phyloP scores from a whole-genome alignment of 1,140 invertebrate species.

The Drosophila parvula region DNA sequence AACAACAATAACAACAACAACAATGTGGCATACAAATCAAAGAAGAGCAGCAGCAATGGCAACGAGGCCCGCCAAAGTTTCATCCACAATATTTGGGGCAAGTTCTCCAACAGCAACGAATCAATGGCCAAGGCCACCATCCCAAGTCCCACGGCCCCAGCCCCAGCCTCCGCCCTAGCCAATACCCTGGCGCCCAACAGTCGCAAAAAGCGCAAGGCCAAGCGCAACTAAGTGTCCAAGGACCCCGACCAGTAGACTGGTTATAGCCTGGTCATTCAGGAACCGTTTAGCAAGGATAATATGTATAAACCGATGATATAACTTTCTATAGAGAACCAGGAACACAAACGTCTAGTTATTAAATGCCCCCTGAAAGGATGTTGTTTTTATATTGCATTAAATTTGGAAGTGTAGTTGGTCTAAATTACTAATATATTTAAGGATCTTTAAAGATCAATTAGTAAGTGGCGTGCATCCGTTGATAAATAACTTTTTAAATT shows the following conservation, averaged over 20 bases:
- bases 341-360: slow-evolving; percentile 60
- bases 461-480: slow-evolving; percentile 68
- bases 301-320: slow-evolving; percentile 66
- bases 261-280: too few species aligned
- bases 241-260: not conserved
- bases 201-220: slow-evolving; percentile 77
- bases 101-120: slow-evolving; percentile 41
- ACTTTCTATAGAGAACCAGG: slow-evolving; percentile 26
- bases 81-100: slow-evolving; percentile 62
- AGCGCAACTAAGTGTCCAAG: slow-evolving; percentile 61
- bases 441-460: slow-evolving; percentile 38
- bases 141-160: slow-evolving; percentile 10
- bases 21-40: slow-evolving; percentile 64
- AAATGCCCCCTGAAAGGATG: slow-evolving; percentile 68
- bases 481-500: slow-evolving; percentile 73
- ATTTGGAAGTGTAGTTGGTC: slow-evolving; percentile 64
- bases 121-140: slow-evolving; percentile 15
- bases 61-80: slow-evolving; percentile 35
- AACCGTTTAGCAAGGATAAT: not conserved
- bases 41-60: slow-evolving; percentile 28
- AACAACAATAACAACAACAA: slow-evolving; percentile 64
- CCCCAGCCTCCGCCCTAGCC: slow-evolving; percentile 17
- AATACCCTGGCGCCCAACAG: slow-evolving; percentile 34
- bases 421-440: slow-evolving; percentile 58
- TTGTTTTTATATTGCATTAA: slow-evolving; percentile 75